Conservation (phyloP, 23 tunicate species). For the Halocynthia aurantium region DNA sequence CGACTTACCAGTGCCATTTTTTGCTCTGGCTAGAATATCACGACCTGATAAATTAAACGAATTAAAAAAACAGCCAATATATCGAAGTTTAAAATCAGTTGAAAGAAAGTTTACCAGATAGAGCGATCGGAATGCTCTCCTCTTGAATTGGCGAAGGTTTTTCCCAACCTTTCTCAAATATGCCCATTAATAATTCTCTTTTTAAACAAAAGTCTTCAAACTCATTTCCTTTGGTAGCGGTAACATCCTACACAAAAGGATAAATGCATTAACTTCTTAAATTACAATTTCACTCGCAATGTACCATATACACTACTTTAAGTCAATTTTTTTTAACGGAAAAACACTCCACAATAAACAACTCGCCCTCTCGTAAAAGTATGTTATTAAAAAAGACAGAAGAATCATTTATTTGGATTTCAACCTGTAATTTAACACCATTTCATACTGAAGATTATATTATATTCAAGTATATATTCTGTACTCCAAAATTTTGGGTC, state of each 20-base stretch:
- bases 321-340: no score
- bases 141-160: conserved; percentile 97
- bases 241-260: conserved; percentile 52
- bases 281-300: neutral
- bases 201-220: conserved; percentile 98
- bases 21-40: conserved; percentile 86
- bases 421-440: no score
- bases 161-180: conserved; percentile 99
- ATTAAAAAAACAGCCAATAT: neutral
- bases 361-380: no score
- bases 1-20: conserved; percentile 98
- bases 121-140: conserved; percentile 90
- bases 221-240: conserved; percentile 87
- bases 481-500: no score
- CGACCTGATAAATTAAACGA: conserved; percentile 31
- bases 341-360: no score
- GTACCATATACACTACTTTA: neutral
- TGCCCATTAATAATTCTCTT: conserved; percentile 93
- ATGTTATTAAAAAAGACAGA: no score
- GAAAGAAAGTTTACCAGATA: conserved; percentile 46
- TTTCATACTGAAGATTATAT: no score
- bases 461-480: no score
- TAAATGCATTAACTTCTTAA: neutral
- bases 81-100: neutral
- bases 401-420: no score